Evolutionary conservation across 2,888 invertebrate species (phyloP), one percentile per base, ranked within the genome.

Genomic region (Calliopum simillimum): DNA sequence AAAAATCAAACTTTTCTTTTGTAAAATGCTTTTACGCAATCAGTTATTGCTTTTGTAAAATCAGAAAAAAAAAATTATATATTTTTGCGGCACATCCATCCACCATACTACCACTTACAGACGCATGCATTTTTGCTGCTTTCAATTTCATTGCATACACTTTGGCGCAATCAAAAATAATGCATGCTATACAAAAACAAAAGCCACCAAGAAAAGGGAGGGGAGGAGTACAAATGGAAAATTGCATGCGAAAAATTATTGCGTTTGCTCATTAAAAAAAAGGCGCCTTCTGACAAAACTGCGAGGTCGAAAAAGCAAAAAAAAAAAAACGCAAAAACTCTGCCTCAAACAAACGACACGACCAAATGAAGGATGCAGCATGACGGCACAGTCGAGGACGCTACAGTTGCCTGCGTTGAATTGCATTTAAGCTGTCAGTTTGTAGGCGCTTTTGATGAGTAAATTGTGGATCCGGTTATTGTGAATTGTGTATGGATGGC

Each of bases 81-180:
- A 33, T 33, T 33, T 33, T n/a, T n/a, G n/a, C n/a, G n/a, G n/a
- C n/a, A 2, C 21, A 16, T 21, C 51, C 16, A 53, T 23, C 5
- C 11, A 21, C 12, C 23, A 23, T 21, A 4, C 53, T 13, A 13
- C 21, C 53, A 19, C 16, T 6, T 4, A n/a, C 41, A 49, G 64
- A 51, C 43, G 21, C 53, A 64, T 41, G 64, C 51, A 64, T 43
- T 43, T 53, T 53, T 51, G 53, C 64, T 64, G 53, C 41, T 19
- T 64, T 64, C 51, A 43, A 21, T 53, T 41, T 41, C 19, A 64
- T 64, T 64, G 64, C 64, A 64, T 53, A 64, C 64, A 43, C 41
- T 64, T 64, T 14, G 64, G 53, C 53, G 53, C 64, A 51, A 51
- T 33, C 43, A 53, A 53, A 64, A 33, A 33, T 33, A 33, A 33